Evolutionary conservation across 2,113 vertebrate genomes (phyloP), one percentile per base, ranked within the genome.

Genomic region (Rhagologus leucostigma): DNA sequence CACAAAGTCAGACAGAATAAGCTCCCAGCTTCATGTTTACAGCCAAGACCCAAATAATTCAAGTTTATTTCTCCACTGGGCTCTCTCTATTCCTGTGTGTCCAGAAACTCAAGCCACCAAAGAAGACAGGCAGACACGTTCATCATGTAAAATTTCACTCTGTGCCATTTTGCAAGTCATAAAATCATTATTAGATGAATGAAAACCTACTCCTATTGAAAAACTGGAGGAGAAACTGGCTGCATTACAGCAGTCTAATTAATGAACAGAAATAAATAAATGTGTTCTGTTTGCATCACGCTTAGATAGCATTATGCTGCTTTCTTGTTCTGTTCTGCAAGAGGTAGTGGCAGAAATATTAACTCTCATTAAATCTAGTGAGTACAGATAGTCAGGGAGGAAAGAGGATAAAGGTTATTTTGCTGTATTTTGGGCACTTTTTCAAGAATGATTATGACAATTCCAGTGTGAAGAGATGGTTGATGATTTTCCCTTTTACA

Each of bases 231-330:
- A 89, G 89, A 92, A 95, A 63, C 84, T 95, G 91, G 76, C 79
- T 87, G 68, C 76, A 81, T 93, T 94, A 92, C 90, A 92, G 27
- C 21, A 84, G 60, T 78, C 79, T 95, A 95, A 95, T 96, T 95
- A 95, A 96, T 93, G 86, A 95, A 84, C 52, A 92, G 80, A 75
- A 76, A 90, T 95, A 95, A 96, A 97, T 93, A 92, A 96, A 91
- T 52, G 27, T 84, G 42, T 70, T 93, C 69, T 82, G 52, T 39
- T 95, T 17, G 0, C 73, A 52, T 84, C 60, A 68, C 21, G 60
- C 60, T 95, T 91, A 84, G 50, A 88, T 77, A 92, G 86, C 35
- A 68, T 89, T 93, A 86, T 67, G 23, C 55, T 80, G 63, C 37
- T 93, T 97, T 90, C 59, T 92, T 92, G 29, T 87, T 94, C 70